Evolutionary conservation across 2,797 vertebrate species (phyloP).

Genomic region (Mus spretus): DNA sequence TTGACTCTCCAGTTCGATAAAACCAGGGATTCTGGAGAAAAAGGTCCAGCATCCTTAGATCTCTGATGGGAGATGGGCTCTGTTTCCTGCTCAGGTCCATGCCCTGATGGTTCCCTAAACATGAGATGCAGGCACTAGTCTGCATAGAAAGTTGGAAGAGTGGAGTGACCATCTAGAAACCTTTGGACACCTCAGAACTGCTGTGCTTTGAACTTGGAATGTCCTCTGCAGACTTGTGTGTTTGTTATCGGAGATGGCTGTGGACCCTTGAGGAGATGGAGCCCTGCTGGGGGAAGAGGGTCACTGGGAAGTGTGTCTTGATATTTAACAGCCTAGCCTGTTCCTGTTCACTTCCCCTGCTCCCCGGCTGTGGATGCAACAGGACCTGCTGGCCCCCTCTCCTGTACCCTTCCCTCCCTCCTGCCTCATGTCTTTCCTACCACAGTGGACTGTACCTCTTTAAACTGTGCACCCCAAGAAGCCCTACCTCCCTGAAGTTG

Average conservation of each 20-base stretch:
- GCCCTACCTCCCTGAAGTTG: background rate
- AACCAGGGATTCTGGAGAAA: background rate
- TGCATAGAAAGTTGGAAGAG: background rate
- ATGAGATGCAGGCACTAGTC: background rate
- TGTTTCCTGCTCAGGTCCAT: background rate
- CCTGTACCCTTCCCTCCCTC: background rate
- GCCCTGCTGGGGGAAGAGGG: background rate
- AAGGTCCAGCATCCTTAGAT: background rate
- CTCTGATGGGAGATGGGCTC: background rate
- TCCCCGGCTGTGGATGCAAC: background rate
- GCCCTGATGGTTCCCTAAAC: background rate
- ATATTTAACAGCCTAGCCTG: background rate
- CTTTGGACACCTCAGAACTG: background rate
- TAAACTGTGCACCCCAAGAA: background rate
- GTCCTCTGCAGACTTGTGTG: background rate
- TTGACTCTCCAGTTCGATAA: background rate
- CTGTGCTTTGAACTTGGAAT: no score
- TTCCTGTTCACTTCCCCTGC: background rate
- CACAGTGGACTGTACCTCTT: background rate
- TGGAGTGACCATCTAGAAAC: background rate
- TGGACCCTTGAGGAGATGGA: background rate
- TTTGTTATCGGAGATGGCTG: background rate
- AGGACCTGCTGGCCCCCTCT: background rate
- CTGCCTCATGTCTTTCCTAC: background rate
- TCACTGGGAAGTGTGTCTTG: background rate